Evolutionary conservation across 2,113 vertebrate species (phyloP).

Genomic region (Crotalus viridis): DNA sequence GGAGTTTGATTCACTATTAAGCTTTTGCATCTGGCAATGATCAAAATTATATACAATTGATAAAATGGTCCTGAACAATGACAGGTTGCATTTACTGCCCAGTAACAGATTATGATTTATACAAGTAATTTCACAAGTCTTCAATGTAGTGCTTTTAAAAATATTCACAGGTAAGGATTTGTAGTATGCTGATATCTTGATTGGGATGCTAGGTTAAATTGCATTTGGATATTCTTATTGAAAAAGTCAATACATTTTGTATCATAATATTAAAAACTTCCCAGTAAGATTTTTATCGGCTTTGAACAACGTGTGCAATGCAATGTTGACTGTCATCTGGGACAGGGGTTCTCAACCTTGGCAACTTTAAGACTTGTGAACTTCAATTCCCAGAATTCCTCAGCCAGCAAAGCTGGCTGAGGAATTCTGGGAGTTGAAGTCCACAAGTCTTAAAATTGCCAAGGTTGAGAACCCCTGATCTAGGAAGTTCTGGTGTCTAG

Average conservation of each 20-base stretch:
- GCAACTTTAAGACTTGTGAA: too few species aligned
- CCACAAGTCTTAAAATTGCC: too few species aligned
- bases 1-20: slow-evolving; percentile 36
- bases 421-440: too few species aligned
- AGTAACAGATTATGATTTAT: slow-evolving; percentile 38
- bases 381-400: too few species aligned
- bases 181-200: slow-evolving; percentile 30
- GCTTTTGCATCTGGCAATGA: background rate
- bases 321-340: slow-evolving; percentile 41
- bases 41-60: background rate
- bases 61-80: slow-evolving; percentile 1
- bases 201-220: slow-evolving; percentile 38
- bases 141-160: slow-evolving; percentile 34
- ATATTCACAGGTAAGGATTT: background rate
- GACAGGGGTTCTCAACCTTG: background rate
- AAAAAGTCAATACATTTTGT: slow-evolving; percentile 39
- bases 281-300: background rate
- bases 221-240: slow-evolving; percentile 37
- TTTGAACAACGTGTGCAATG: slow-evolving; percentile 33
- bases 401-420: too few species aligned
- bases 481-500: slow-evolving; percentile 48
- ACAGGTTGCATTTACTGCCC: background rate
- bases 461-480: too few species aligned
- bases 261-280: slow-evolving; percentile 31
- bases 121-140: slow-evolving; percentile 38